Evolutionary conservation across 1,140 invertebrate species (phyloP).

Genomic region (Phenacoccus solenopsis): DNA sequence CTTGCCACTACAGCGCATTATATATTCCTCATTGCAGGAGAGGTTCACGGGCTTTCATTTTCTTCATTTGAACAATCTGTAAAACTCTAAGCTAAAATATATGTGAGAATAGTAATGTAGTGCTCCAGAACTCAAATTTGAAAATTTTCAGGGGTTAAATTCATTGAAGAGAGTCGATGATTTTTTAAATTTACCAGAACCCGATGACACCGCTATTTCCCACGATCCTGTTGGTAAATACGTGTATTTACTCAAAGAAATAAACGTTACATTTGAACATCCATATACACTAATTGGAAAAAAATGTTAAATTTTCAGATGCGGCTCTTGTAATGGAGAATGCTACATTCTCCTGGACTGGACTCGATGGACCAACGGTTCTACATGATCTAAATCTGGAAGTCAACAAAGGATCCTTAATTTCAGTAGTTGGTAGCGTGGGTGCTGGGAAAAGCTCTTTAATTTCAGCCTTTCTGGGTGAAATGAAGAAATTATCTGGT

Average conservation of each 20-base stretch:
- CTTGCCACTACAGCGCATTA: too few species aligned
- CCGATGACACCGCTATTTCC: slow-evolving; percentile 57
- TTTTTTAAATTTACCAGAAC: slow-evolving; percentile 76
- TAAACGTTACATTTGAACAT: too few species aligned
- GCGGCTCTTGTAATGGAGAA: slow-evolving; percentile 59
- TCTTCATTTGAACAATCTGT: too few species aligned
- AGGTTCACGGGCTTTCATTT: too few species aligned
- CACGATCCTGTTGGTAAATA: slow-evolving; percentile 61
- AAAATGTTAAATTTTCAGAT: slow-evolving; percentile 34
- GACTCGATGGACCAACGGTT: slow-evolving; percentile 37
- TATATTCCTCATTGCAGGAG: too few species aligned
- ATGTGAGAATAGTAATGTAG: slow-evolving; percentile 29
- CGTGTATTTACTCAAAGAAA: slow-evolving; percentile 26
- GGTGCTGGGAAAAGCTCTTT: slow-evolving; percentile 48
- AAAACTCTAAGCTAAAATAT: not conserved
- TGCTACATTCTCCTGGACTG: slow-evolving; percentile 59
- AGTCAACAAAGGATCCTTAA: slow-evolving; percentile 43
- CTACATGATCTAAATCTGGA: slow-evolving; percentile 60
- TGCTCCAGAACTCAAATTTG: too few species aligned
- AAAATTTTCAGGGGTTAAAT: slow-evolving; percentile 32
- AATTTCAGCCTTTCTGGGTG: slow-evolving; percentile 68
- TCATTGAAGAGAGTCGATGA: slow-evolving; percentile 52
- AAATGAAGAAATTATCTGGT: slow-evolving; percentile 70
- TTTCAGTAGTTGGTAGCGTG: slow-evolving; percentile 6
- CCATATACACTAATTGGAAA: not conserved